phyloP scores from a whole-genome alignment of 1,140 invertebrate genomes.

The Zophobas atratus region DNA sequence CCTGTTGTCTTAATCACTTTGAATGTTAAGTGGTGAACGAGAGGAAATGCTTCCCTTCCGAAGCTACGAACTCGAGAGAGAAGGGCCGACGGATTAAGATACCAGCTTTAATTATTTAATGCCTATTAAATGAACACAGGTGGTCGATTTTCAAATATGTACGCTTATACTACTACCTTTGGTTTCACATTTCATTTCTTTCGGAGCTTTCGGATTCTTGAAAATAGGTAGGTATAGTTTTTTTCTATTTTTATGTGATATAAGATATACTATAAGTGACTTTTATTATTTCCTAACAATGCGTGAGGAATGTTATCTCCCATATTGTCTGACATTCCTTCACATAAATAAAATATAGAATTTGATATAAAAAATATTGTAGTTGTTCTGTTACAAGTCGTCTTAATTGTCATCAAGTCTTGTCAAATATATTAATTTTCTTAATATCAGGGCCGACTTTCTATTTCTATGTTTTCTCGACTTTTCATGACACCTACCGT shows the following conservation, averaged over 20 bases:
- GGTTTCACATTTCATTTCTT: constrained; percentile 11
- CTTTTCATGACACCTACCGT: no score
- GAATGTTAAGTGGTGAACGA: constrained; percentile 35
- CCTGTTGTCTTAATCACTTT: constrained; percentile 37
- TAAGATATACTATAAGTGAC: constrained; percentile 4
- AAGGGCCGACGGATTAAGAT: constrained; percentile 9
- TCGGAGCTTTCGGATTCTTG: background rate
- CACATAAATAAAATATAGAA: no score
- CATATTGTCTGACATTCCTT: background rate
- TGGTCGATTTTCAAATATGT: constrained; percentile 12
- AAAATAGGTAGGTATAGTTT: background rate
- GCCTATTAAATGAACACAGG: constrained; percentile 43
- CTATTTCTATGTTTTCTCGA: no score
- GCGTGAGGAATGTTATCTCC: background rate
- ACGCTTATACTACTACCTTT: background rate
- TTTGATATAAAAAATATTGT: background rate
- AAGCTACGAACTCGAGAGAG: background rate
- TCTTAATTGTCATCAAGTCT: no score
- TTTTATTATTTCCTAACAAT: constrained; percentile 39
- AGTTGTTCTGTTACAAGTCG: no score
- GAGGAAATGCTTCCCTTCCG: background rate
- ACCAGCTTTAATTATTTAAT: constrained; percentile 33
- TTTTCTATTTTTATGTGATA: constrained; percentile 2
- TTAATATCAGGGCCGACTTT: no score
- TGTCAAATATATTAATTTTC: no score